Conservation (phyloP, 2,113 vertebrate genomes). For the Lamprologus speciosus region DNA sequence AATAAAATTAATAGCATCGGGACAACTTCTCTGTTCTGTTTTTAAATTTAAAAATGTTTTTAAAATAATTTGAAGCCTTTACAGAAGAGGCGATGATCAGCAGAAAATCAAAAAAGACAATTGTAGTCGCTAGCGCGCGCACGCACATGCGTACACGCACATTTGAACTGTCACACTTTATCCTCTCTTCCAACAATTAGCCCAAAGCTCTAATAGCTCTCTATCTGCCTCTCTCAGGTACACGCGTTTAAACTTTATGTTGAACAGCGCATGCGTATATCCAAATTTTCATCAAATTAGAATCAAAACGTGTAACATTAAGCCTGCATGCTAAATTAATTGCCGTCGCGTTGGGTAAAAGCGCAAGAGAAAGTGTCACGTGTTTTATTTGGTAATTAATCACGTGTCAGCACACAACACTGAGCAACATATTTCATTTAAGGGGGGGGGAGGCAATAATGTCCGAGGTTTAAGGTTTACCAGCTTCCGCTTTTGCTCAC, state of each 20-base stretch:
- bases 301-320: neutral
- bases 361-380: neutral
- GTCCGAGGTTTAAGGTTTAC: neutral
- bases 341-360: neutral
- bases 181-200: neutral
- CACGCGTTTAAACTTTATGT: neutral
- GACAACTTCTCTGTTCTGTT: neutral
- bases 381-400: neutral
- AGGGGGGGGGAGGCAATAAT: neutral
- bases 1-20: neutral
- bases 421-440: neutral
- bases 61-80: neutral
- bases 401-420: neutral
- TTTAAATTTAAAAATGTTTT: neutral
- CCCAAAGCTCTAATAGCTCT: neutral
- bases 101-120: neutral
- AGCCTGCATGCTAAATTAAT: neutral
- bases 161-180: neutral
- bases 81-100: neutral
- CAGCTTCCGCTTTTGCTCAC: neutral
- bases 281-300: neutral
- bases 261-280: neutral
- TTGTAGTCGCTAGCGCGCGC: no score
- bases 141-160: neutral
- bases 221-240: neutral